Percentiles rank a stretch among this genome's conserved stretches.
These are phyloP conservation scores for Archips crataeganus DNA, from an alignment of 2,888 invertebrate genomes.

Conservation along the genomic window DNA sequence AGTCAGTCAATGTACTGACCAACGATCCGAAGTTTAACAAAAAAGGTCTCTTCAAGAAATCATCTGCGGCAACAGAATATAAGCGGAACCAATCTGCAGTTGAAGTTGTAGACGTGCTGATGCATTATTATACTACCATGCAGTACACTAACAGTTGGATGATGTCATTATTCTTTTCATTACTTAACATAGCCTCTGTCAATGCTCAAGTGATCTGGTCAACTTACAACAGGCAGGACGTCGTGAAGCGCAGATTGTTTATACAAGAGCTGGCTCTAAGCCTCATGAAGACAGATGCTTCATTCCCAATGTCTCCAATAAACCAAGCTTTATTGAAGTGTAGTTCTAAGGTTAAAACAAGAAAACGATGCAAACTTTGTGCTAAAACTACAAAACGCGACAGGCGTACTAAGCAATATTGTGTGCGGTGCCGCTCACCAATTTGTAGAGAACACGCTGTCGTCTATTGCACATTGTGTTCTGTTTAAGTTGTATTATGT, in stretches of 20 bases:
- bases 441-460: slow-evolving; percentile 75
- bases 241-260: slow-evolving; percentile 66
- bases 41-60: slow-evolving; percentile 59
- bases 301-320: slow-evolving; percentile 46
- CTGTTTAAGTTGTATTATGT: background rate
- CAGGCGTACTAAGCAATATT: slow-evolving; percentile 69
- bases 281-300: slow-evolving; percentile 59
- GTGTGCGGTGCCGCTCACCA: slow-evolving; percentile 68
- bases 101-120: slow-evolving; percentile 74
- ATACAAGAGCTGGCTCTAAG: slow-evolving; percentile 70
- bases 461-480: background rate
- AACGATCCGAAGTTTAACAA: slow-evolving; percentile 73
- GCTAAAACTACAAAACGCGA: slow-evolving; percentile 64
- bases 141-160: slow-evolving; percentile 79
- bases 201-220: slow-evolving; percentile 80
- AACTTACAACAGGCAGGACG: slow-evolving; percentile 55
- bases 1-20: slow-evolving; percentile 68
- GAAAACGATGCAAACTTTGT: slow-evolving; percentile 69
- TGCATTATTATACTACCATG: slow-evolving; percentile 79
- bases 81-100: slow-evolving; percentile 73
- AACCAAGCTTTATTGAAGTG: background rate
- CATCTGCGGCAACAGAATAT: slow-evolving; percentile 68
- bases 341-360: slow-evolving; percentile 43
- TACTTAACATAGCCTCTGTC: slow-evolving; percentile 75
- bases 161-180: slow-evolving; percentile 71